Base-by-base conservation (phyloP, 2,888 invertebrate genomes). In the Frankliniella intonsa region DNA sequence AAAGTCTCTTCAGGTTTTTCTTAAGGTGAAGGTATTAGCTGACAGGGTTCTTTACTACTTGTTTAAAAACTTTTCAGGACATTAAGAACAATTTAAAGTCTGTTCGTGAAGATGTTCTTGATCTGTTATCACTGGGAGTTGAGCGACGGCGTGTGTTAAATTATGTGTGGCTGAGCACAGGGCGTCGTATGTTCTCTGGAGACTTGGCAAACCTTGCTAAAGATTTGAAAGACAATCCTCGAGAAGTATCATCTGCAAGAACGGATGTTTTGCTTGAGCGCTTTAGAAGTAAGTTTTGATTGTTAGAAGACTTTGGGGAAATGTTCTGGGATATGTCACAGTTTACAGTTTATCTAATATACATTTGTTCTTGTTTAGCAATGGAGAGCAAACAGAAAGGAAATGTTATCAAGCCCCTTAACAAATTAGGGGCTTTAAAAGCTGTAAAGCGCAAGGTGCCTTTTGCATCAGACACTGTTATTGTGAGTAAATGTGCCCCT, bases 51-150 rank as follows among this genome's bases (percentile, higher is more conserved):
- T 62, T 62, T 12, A 62, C 17, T 62, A 17, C 14, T 62, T 38
- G 5, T 38, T 19, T 55, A 11, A 1, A 22, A 25, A 25, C 22
- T 25, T 76, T 76, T 25, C 25, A 76, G 69, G 25, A 22, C 12
- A 38, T 38, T 38, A 38, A 2, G 5, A 38, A 38, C 38, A 38
- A 38, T 25, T 10, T 76, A 12, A 76, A 22, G 9, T 25, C 22
- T 76, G 69, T 25, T 25, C 69, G 69, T n/a, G 69, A 76, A 12
- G 69, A 76, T 22, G 69, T 76, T 12, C 25, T 76, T 22, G 69
- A 76, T 76, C 69, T 76, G 22, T 76, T 76, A 25, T n/a, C 69
- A 22, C 22, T 76, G 22, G 69, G 69, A 25, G 69, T 76, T n/a
- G 69, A 76, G 25, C 8, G 69, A 25, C 69, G 69, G 0, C 69